phyloP scores from a whole-genome alignment of 1,140 invertebrate genomes.

The Aporrectodea caliginosa region DNA sequence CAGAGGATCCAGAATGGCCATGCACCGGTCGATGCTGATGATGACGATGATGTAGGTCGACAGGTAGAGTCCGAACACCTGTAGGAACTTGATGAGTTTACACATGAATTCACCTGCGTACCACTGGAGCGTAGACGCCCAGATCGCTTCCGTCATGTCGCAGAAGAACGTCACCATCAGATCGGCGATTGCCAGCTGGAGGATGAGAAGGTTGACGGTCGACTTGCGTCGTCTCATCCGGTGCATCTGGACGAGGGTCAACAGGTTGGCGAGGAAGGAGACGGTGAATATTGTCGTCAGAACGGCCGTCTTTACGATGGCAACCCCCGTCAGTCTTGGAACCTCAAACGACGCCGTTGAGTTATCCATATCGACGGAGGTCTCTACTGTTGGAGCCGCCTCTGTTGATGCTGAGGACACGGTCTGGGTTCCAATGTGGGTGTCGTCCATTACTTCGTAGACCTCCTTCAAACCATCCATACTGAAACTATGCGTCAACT shows the following conservation, averaged over 20 bases:
- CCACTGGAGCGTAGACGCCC: conserved; percentile 76
- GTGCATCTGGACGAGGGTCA: conserved; percentile 70
- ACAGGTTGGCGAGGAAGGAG: conserved; percentile 69
- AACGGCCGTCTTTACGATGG: conserved; percentile 64
- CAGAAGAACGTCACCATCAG: conserved; percentile 74
- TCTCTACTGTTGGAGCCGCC: no score
- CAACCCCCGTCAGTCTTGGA: background rate
- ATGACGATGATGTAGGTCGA: conserved; percentile 77
- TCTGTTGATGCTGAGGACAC: no score
- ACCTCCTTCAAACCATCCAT: no score
- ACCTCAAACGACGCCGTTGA: no score
- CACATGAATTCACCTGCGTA: conserved; percentile 70
- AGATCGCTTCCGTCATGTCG: conserved; percentile 64
- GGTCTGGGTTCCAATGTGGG: no score
- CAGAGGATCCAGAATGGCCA: conserved; percentile 75
- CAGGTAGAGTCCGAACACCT: conserved; percentile 74
- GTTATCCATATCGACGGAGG: no score
- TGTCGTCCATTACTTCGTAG: no score
- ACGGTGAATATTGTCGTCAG: conserved; percentile 66
- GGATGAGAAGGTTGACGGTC: conserved; percentile 72
- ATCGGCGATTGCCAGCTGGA: conserved; percentile 68
- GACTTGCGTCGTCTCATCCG: conserved; percentile 60
- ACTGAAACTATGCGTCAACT: no score
- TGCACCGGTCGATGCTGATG: conserved; percentile 74
- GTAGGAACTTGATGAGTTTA: conserved; percentile 75